phyloP scores from a whole-genome alignment of 2,797 vertebrate species.

The Acestrorhynchus altus region DNA sequence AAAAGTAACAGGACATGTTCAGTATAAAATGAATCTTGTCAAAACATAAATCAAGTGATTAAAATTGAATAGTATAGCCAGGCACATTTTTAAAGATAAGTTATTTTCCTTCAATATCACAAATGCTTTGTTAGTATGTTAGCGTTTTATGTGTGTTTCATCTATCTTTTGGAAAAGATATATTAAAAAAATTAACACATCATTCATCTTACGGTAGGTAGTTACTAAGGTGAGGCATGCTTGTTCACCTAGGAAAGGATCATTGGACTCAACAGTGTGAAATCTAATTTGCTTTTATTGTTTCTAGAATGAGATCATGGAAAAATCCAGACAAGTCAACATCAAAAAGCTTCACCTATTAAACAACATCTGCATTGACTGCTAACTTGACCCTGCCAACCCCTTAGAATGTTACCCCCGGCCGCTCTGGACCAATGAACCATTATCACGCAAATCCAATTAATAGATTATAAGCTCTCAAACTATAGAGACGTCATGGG shows the following conservation, averaged over 20 bases:
- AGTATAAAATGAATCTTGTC: no score
- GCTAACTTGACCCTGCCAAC: constrained; percentile 49
- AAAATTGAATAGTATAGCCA: no score
- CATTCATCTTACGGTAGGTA: constrained; percentile 10
- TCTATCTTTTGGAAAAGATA: not conserved
- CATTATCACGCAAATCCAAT: constrained; percentile 48
- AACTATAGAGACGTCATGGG: constrained; percentile 48
- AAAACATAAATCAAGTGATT: no score
- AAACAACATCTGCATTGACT: constrained; percentile 59
- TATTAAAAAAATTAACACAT: not conserved
- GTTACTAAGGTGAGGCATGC: constrained; percentile 28
- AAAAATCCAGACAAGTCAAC: constrained; percentile 59
- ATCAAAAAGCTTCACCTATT: constrained; percentile 60
- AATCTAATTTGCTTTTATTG: constrained; percentile 53
- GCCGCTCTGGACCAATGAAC: constrained; percentile 42
- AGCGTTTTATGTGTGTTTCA: not conserved
- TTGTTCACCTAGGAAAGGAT: constrained; percentile 46
- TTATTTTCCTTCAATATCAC: no score
- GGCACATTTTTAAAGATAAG: no score
- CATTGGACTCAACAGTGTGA: constrained; percentile 38
- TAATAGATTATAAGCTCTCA: constrained; percentile 56
- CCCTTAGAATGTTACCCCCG: constrained; percentile 40
- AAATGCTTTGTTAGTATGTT: not conserved
- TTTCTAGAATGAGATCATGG: constrained; percentile 62
- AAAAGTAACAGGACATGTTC: no score